Evolutionary conservation across 2,888 invertebrate species (phyloP), one percentile per base, ranked within the genome.

Genomic region (Callyntrura guangdongensis): DNA sequence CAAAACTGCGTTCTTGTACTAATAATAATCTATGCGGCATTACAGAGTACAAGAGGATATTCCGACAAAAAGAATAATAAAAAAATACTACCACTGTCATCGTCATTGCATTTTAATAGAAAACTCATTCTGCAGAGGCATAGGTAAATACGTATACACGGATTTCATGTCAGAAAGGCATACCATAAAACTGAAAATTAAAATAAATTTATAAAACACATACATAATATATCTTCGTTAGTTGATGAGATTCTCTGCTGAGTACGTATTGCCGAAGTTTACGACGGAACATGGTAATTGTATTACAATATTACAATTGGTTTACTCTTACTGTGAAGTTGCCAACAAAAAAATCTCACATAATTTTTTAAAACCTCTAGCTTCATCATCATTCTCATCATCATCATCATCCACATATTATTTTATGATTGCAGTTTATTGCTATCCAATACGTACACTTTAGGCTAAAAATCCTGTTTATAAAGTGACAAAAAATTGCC

Each of bases 401-500:
- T 22, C 45, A 22, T 74, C 74, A 56, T 59, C 25, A 12, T 59
- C 53, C n/a, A 56, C 11, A 56, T 25, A 53, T 36, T 59, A 27
- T 59, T 59, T 56, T 59, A 81, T 17, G 27, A 56, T 8, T 47
- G 20, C 8, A 74, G 74, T 81, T 59, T 81, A 59, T 56, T 81
- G 56, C 27, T 49, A 20, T 74, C 45, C 74, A 49, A 74, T 72
- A 53, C n/a, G 11, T 11, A 64, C 9, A 11, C 22, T 77, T 49
- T 12, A 14, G 12, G 8, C 77, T 77, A 56, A 69, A 72, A 74
- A 86, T 86, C 86, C 86, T 79, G 86, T 86, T 86, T 86, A 49
- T 22, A 25, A 77, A 79, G 45, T 56, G 87, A 81, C 87, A 87
- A 87, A 87, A 86, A 86, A 85, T 72, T 72, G 77, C 17, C 49